Conservation (phyloP, 2,888 invertebrate genomes). For the Hoplodrina blanda region DNA sequence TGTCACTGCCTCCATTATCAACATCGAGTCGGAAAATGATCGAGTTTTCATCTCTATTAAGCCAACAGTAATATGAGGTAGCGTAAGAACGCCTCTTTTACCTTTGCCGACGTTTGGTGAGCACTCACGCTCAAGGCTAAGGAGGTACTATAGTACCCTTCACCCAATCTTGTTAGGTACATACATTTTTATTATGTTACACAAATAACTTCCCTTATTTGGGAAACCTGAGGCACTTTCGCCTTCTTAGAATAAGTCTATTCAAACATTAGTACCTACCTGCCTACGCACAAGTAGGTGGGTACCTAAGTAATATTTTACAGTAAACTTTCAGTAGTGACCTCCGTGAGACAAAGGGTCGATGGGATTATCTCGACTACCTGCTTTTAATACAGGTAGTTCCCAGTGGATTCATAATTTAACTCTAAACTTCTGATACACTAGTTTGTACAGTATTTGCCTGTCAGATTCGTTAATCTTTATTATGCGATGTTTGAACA, state of each 20-base stretch:
- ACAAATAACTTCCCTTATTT: constrained; percentile 18
- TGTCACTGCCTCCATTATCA: constrained; percentile 16
- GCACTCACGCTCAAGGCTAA: constrained; percentile 33
- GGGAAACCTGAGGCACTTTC: constrained; percentile 14
- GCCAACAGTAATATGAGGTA: constrained; percentile 20
- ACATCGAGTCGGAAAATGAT: constrained; percentile 26
- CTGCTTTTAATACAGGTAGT: constrained; percentile 74
- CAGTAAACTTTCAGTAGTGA: constrained; percentile 72
- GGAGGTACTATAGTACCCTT: constrained; percentile 22
- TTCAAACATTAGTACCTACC: constrained; percentile 10
- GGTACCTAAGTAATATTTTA: constrained; percentile 69
- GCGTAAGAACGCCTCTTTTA: constrained; percentile 18
- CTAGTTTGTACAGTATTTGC: constrained; percentile 64
- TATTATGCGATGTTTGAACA: constrained; percentile 46
- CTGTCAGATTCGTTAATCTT: constrained; percentile 61
- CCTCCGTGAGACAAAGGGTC: constrained; percentile 73
- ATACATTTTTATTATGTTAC: constrained; percentile 27
- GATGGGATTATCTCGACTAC: constrained; percentile 75
- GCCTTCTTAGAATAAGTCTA: constrained; percentile 21
- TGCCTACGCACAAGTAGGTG: background rate
- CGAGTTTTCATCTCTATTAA: constrained; percentile 29
- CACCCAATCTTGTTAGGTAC: constrained; percentile 8
- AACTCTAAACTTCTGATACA: constrained; percentile 68
- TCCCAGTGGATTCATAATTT: constrained; percentile 77
- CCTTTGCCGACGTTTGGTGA: constrained; percentile 21